Evolutionary conservation across 2,797 vertebrate species (phyloP).

Genomic region (Paguma larvata): DNA sequence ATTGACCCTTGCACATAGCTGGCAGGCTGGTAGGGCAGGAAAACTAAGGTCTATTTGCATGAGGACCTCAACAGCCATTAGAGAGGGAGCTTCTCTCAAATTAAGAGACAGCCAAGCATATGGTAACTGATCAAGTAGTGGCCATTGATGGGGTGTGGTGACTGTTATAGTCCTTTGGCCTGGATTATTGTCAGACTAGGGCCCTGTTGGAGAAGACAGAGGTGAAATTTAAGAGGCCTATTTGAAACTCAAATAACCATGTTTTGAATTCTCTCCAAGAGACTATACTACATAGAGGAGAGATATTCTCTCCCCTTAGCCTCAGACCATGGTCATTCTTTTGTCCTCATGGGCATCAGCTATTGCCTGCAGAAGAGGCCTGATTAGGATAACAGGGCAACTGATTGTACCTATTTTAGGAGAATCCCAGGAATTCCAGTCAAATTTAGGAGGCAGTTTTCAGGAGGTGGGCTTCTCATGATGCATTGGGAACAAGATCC

Average conservation of each 20-base stretch:
- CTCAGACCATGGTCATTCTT: background rate
- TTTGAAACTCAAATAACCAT: background rate
- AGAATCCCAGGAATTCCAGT: background rate
- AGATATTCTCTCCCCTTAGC: background rate
- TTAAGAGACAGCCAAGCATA: background rate
- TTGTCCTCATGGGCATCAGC: background rate
- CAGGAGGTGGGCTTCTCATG: background rate
- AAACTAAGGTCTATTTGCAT: background rate
- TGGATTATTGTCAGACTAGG: background rate
- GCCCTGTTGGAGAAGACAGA: background rate
- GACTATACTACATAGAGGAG: background rate
- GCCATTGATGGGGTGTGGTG: background rate
- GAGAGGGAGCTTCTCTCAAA: background rate
- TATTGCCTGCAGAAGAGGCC: background rate
- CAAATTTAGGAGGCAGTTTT: background rate
- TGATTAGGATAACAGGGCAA: background rate
- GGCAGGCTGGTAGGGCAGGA: background rate
- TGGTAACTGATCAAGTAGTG: background rate
- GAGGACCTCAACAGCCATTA: background rate
- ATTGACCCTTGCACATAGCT: background rate
- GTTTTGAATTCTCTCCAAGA: background rate
- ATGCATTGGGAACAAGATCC: background rate
- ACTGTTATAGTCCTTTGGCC: background rate
- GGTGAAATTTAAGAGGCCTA: background rate
- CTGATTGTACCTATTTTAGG: background rate